phyloP scores from a whole-genome alignment of 1,140 invertebrate species.

The Cherax destructor region DNA sequence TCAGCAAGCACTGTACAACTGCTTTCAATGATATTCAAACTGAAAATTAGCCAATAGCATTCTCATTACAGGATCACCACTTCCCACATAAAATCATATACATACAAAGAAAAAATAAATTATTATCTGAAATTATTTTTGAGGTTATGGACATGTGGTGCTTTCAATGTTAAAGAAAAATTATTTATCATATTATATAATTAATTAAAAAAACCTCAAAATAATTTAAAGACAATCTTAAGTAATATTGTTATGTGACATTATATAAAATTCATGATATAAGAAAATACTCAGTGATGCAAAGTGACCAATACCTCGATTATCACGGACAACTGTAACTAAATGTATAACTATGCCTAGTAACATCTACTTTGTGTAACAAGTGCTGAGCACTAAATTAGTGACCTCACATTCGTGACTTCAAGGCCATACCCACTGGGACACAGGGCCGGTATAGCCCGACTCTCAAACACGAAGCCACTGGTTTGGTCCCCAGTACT shows the following conservation, averaged over 20 bases:
- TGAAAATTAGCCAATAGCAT: conserved; percentile 38
- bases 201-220: not conserved
- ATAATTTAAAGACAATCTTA: not conserved
- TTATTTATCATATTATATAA: not conserved
- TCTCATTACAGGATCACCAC: conserved; percentile 25
- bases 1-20: conserved; percentile 50
- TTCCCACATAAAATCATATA: conserved; percentile 2
- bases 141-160: not conserved
- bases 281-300: not conserved
- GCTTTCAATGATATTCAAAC: conserved; percentile 13
- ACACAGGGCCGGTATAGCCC: no score
- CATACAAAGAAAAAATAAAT: conserved; percentile 19
- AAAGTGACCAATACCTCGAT: conserved; percentile 8
- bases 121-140: conserved; percentile 1
- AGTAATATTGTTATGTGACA: not conserved
- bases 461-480: no score
- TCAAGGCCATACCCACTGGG: no score
- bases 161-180: not conserved
- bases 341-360: not conserved
- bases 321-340: not conserved
- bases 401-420: no score
- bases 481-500: no score
- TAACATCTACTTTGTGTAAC: not conserved
- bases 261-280: conserved; percentile 5
- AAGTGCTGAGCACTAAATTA: no score